Percentiles rank a stretch among this genome's conserved stretches.
These are phyloP conservation scores for Epizoanthus ramosus DNA, from an alignment of 92 coral and sea anemone genomes.

Conservation along the genomic window DNA sequence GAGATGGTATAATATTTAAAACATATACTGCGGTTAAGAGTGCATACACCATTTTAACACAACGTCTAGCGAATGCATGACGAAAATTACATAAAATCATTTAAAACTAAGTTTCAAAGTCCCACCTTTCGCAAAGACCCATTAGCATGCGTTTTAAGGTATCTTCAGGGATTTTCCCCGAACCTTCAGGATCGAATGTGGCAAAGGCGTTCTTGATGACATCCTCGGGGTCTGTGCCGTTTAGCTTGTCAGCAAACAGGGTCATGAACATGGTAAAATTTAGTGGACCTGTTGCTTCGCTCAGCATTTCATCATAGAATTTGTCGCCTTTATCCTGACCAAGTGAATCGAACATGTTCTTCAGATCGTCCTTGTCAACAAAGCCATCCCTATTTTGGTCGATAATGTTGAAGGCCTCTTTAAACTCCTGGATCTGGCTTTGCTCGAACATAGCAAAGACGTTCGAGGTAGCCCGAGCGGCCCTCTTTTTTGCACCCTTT, in stretches of 20 bases:
- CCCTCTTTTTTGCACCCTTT: slow-evolving; percentile 93
- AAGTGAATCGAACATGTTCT: slow-evolving; percentile 90
- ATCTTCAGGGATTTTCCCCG: slow-evolving; percentile 79
- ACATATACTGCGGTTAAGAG: not conserved
- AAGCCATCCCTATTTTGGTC: slow-evolving; percentile 98
- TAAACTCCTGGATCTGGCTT: slow-evolving; percentile 98
- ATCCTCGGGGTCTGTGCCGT: slow-evolving; percentile 98
- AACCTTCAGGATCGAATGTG: slow-evolving; percentile 80
- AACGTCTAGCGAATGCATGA: not conserved
- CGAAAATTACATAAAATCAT: not conserved
- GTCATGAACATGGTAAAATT: slow-evolving; percentile 97
- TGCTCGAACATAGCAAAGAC: slow-evolving; percentile 99
- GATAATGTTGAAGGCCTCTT: slow-evolving; percentile 98
- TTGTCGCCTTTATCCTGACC: slow-evolving; percentile 81
- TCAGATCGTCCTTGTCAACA: slow-evolving; percentile 87
- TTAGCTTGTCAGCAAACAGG: slow-evolving; percentile 92
- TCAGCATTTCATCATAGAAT: slow-evolving; percentile 80
- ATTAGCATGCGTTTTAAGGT: slow-evolving; percentile 70
- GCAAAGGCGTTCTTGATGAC: slow-evolving; percentile 90
- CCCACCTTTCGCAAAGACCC: slow-evolving; percentile 93
- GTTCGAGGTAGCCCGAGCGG: slow-evolving; percentile 92
- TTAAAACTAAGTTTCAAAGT: not conserved
- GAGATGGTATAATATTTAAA: not conserved
- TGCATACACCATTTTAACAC: not conserved
- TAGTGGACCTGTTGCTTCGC: slow-evolving; percentile 93